phyloP scores from a whole-genome alignment of 1,140 invertebrate genomes.

The Macrotrachela quadricornifera region DNA sequence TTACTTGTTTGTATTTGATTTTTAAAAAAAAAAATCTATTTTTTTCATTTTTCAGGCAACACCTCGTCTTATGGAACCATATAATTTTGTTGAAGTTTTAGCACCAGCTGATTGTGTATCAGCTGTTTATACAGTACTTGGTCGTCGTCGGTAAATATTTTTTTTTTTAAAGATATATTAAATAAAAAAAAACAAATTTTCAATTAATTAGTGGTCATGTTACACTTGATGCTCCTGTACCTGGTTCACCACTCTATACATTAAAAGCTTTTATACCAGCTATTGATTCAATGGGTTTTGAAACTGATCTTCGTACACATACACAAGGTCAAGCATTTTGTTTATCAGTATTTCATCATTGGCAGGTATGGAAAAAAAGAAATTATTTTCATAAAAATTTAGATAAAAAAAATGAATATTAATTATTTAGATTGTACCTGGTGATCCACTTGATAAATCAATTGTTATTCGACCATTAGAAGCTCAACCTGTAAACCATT shows the following conservation, averaged over 20 bases:
- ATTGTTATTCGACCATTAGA: slow-evolving; percentile 86
- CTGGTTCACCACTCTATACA: slow-evolving; percentile 88
- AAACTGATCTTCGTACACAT: slow-evolving; percentile 87
- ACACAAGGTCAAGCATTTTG: slow-evolving; percentile 97
- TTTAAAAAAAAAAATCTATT: slow-evolving; percentile 18
- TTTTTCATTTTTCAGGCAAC: slow-evolving; percentile 50
- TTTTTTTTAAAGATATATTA: background rate
- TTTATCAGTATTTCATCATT: slow-evolving; percentile 91
- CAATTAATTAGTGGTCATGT: slow-evolving; percentile 57
- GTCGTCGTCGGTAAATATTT: slow-evolving; percentile 50
- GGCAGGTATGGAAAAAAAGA: slow-evolving; percentile 46
- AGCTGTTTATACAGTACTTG: slow-evolving; percentile 90
- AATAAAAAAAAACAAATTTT: background rate
- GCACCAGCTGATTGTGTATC: slow-evolving; percentile 99
- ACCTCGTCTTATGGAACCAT: slow-evolving; percentile 96
- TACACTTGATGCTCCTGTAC: slow-evolving; percentile 93
- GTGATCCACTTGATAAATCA: slow-evolving; percentile 89
- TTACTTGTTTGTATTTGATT: slow-evolving; percentile 32
- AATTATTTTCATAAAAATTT: background rate
- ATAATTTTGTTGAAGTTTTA: slow-evolving; percentile 90
- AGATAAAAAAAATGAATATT: background rate
- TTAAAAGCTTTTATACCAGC: slow-evolving; percentile 98
- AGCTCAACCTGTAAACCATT: slow-evolving; percentile 84
- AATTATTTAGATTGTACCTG: slow-evolving; percentile 75
- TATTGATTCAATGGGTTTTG: slow-evolving; percentile 98